Base-by-base conservation (phyloP, 2,113 vertebrate genomes). In the Myotis lucifugus region DNA sequence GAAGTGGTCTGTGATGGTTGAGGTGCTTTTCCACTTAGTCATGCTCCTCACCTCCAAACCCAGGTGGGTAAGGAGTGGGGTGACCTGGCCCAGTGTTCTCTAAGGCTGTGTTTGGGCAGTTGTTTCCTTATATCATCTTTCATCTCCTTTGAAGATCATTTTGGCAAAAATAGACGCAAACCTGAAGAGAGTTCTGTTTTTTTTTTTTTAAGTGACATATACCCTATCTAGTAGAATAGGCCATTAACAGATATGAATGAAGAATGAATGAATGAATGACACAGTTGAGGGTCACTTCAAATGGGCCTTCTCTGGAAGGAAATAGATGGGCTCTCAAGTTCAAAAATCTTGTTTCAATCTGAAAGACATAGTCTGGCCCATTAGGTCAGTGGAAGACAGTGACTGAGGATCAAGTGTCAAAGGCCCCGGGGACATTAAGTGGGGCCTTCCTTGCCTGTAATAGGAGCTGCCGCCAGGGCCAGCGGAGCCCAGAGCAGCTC, bases 321-420 rank as follows among this genome's bases (percentile, higher is more conserved):
- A 95, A 96, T 85, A 95, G 78, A 96, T 76, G 73, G 70, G 52
- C 85, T 89, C 95, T 98, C 79, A 96, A 95, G 70, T 95, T 98
- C 93, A 97, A 97, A 97, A 96, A 92, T 93, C 92, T 67, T 67
- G 76, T 90, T 97, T 92, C 86, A 48, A 82, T 95, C 94, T 97
- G 96, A 98, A 95, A 94, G 96, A 91, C 40, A n/a, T 88, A 73
- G 95, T 97, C 95, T 7, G 40, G 82, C 48, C 74, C 97, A 76
- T 97, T 92, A 90, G 59, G 74, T 97, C 94, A 82, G 18, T 76
- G 79, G 90, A 85, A 97, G 96, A 96, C 81, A 96, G 69, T 93
- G 96, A 66, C 90, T 94, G 59, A 18, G 0, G 89, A 72, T 85
- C 12, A 21, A 32, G 6, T 76, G 13, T 90, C 67, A 79, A 64